These are phyloP conservation scores for Grallaria varia DNA, from an alignment of 2,113 vertebrate genomes.

Conservation along the genomic window DNA sequence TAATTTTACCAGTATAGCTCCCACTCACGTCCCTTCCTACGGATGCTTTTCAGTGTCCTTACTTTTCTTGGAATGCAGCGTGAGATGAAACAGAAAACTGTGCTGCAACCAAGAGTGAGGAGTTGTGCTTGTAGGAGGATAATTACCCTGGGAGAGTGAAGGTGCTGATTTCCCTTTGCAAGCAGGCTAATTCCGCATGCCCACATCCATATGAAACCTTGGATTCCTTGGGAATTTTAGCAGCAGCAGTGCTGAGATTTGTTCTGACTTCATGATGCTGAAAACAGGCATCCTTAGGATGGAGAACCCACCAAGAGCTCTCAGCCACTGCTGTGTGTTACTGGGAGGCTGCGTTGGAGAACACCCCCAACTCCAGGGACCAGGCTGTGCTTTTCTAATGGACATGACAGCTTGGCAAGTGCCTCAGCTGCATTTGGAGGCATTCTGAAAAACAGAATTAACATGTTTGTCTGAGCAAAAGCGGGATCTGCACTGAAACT, in stretches of 20 bases:
- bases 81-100: background rate
- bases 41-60: background rate
- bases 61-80: background rate
- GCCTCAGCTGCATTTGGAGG: background rate
- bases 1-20: constrained; percentile 27
- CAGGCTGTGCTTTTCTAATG: background rate
- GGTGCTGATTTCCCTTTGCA: background rate
- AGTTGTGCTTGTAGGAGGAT: background rate
- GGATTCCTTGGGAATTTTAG: background rate
- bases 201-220: background rate
- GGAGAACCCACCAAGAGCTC: background rate
- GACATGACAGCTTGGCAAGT: background rate
- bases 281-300: accelerated
- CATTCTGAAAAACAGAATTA: background rate
- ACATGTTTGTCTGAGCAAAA: background rate
- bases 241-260: background rate
- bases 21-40: constrained; percentile 1
- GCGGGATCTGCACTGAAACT: background rate
- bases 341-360: background rate
- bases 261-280: background rate
- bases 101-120: background rate
- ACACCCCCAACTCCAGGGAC: background rate
- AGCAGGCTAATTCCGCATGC: background rate
- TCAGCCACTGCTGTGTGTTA: background rate
- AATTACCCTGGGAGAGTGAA: background rate